Conservation (phyloP, 35 echinoderm and acorn worm species). For the Lytechinus pictus region DNA sequence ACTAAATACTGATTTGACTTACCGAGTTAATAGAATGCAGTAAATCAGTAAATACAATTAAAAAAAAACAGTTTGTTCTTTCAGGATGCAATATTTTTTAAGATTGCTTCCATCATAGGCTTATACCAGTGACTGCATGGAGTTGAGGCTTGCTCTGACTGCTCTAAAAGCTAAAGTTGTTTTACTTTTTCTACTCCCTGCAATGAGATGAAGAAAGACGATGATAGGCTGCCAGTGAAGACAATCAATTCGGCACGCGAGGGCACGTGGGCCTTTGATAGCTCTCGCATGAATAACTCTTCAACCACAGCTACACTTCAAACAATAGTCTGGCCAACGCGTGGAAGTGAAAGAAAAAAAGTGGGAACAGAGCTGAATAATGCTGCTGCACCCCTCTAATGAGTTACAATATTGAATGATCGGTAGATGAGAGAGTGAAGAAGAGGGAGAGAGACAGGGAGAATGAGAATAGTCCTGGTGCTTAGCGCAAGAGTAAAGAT, state of each 20-base stretch:
- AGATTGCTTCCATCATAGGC: background rate
- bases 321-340: conserved; percentile 22
- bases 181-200: background rate
- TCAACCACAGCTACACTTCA: conserved; percentile 2
- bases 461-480: background rate
- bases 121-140: background rate
- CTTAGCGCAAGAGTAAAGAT: background rate
- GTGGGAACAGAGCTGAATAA: background rate
- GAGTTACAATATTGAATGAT: background rate
- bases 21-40: background rate
- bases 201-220: background rate
- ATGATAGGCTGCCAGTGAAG: background rate
- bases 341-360: conserved; percentile 3
- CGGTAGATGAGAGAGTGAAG: background rate
- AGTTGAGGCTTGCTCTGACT: background rate
- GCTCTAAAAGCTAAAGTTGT: background rate
- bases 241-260: conserved; percentile 20
- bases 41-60: background rate
- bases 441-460: background rate
- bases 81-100: background rate
- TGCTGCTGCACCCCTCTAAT: conserved; percentile 28
- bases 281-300: conserved; percentile 1
- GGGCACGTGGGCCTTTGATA: conserved; percentile 21
- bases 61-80: too few relatives aligned
- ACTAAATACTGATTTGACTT: background rate